Evolutionary conservation across 2,113 vertebrate genomes (phyloP).

Genomic region (Anser cygnoides): DNA sequence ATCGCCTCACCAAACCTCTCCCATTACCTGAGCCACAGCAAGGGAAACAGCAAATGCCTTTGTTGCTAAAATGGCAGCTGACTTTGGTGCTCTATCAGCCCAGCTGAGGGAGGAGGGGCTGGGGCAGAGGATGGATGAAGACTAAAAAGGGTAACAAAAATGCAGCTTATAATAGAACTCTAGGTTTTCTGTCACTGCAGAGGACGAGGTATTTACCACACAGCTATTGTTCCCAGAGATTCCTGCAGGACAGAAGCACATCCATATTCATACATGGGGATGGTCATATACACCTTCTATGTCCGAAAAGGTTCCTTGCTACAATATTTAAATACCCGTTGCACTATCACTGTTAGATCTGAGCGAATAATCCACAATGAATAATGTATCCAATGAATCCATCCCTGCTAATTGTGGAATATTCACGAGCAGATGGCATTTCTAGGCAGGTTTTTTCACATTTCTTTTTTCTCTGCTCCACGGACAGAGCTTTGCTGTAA

Average conservation of each 20-base stretch:
- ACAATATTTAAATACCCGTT: neutral
- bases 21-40: neutral
- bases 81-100: neutral
- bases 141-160: neutral
- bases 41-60: neutral
- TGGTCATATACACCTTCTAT: neutral
- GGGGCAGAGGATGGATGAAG: neutral
- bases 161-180: neutral
- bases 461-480: neutral
- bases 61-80: neutral
- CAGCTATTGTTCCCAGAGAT: neutral
- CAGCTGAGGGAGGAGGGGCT: neutral
- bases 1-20: neutral
- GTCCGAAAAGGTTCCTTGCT: neutral
- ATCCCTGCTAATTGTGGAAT: slow-evolving; percentile 51
- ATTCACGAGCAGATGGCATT: slow-evolving; percentile 68
- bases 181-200: neutral
- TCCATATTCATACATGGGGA: neutral
- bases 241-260: slow-evolving; percentile 24
- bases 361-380: slow-evolving; percentile 53
- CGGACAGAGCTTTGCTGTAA: slow-evolving; percentile 1
- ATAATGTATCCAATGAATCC: slow-evolving; percentile 56
- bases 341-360: slow-evolving; percentile 10
- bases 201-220: neutral
- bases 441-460: slow-evolving; percentile 39